Evolutionary conservation across 2,888 invertebrate genomes (phyloP).

Genomic region (Clitarchus hookeri): DNA sequence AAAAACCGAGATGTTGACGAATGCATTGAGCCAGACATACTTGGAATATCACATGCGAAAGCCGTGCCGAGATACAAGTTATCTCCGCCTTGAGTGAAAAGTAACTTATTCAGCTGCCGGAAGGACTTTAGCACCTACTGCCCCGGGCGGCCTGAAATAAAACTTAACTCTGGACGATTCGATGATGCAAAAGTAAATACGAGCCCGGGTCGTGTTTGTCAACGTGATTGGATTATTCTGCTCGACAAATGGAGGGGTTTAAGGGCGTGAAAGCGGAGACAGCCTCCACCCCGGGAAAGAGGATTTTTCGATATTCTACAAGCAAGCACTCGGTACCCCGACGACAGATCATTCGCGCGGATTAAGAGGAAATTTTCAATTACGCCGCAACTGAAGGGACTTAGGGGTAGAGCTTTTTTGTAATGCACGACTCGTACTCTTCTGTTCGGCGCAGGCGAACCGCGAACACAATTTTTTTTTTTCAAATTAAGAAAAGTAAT

Average conservation of each 20-base stretch:
- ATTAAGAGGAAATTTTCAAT: background rate
- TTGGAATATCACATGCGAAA: no score
- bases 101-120: no score
- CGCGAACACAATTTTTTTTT: background rate
- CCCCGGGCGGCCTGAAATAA: background rate
- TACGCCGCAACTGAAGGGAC: background rate
- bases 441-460: background rate
- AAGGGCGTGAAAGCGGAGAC: background rate
- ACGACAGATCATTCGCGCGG: background rate
- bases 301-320: background rate
- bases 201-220: background rate
- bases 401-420: background rate
- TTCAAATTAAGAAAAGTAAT: conserved; percentile 14
- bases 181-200: background rate
- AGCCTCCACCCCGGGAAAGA: background rate
- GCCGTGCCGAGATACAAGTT: no score
- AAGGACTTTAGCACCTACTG: background rate
- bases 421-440: background rate
- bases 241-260: background rate
- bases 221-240: background rate
- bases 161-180: background rate
- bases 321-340: background rate
- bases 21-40: no score
- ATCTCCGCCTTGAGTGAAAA: no score
- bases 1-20: no score